Base-by-base conservation (phyloP, 1,140 invertebrate genomes). In the Papilio machaon region DNA sequence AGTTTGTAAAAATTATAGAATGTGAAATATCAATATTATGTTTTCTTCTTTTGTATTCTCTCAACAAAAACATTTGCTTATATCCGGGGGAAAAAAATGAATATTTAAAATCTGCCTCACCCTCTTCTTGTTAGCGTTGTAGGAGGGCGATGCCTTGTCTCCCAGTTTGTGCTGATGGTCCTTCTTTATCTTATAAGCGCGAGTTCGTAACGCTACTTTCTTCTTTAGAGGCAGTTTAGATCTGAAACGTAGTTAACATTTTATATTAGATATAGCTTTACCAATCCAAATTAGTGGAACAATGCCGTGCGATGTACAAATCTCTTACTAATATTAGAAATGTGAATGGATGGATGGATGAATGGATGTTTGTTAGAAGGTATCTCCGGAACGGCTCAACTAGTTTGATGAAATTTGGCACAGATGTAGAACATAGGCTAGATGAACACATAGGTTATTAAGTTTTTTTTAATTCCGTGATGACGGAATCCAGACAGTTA, bases 151-250 rank as follows among this genome's bases (percentile, higher is more conserved):
- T 47, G 89, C 87, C 82, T 95, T 95, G 35, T 91, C 89, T 79
- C 94, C 93, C 82, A 88, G 88, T 86, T 94, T 92, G 60, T 88
- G 92, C 64, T 92, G 87, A 64, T 90, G 92, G 75, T 95, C 95
- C 84, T 95, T 95, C 82, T 94, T 92, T 82, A 87, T 92, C 75
- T 95, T 94, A 82, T 96, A 96, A 54, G 96, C 96, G 38, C 96
- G 95, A 2, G 93, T 94, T 79, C 94, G 90, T 10, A 95, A 84
- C 30, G 95, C 94, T 60, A 97, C 97, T 91, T 97, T 97, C 86
- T 97, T 96, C 90, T 97, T 97, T 58, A 97, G 94, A 73, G 97
- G 97, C 54, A 97, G 95, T 92, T 97, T 97, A 23, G 96, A 96
- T 79, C 97, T 95, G 86, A 60, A 90, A 90, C 80, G 77, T 76